phyloP scores from a whole-genome alignment of 2,797 vertebrate species.

The Pantherophis vulpinus region DNA sequence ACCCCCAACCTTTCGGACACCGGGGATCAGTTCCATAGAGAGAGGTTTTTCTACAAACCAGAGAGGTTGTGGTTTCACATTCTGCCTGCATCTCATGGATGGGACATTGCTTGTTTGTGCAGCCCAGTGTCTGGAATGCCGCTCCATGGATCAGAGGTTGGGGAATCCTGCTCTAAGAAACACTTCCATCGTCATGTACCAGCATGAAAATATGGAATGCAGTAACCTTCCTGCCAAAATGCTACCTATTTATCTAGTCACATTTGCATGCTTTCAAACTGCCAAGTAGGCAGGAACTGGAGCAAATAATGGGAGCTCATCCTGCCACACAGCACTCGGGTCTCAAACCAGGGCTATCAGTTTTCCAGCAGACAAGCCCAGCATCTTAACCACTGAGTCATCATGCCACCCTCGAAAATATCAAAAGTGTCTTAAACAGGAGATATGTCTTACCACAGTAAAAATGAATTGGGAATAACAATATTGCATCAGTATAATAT shows the following conservation, averaged over 20 bases:
- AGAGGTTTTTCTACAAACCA: too few relatives aligned
- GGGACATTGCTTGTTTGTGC: too few relatives aligned
- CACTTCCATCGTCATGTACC: background rate
- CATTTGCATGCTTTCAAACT: background rate
- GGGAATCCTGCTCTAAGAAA: background rate
- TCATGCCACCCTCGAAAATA: background rate
- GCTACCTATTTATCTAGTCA: background rate
- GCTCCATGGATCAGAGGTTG: too few relatives aligned
- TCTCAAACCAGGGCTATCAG: background rate
- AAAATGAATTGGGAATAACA: background rate
- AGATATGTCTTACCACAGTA: background rate
- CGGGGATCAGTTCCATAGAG: too few relatives aligned
- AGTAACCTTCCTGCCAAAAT: too few relatives aligned
- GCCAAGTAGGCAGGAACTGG: background rate
- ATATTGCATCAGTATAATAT: background rate
- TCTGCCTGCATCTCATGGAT: too few relatives aligned
- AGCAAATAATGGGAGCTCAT: background rate
- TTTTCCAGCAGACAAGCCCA: background rate
- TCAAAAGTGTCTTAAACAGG: background rate
- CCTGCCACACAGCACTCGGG: fast-evolving
- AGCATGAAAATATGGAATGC: too few relatives aligned
- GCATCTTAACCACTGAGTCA: background rate
- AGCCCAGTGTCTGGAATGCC: too few relatives aligned
- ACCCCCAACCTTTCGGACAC: too few relatives aligned
- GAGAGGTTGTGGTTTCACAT: too few relatives aligned